These are phyloP conservation scores for Rutilus rutilus DNA, from an alignment of 2,113 vertebrate genomes.

Conservation along the genomic window DNA sequence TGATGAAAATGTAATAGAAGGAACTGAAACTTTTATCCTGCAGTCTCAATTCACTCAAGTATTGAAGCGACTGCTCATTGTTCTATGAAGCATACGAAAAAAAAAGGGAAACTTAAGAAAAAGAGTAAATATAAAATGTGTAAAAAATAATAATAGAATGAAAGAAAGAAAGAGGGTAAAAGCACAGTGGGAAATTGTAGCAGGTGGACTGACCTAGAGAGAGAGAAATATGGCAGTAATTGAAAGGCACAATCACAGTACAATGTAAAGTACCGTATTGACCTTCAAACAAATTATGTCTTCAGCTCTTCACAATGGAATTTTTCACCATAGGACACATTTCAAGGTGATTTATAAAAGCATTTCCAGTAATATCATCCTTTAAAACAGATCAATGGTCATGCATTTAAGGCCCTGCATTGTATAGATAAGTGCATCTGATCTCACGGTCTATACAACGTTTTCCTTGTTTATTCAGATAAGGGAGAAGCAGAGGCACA, in stretches of 20 bases:
- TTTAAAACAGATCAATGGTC: background rate
- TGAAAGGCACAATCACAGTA: background rate
- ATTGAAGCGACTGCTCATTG: background rate
- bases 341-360: background rate
- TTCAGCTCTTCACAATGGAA: background rate
- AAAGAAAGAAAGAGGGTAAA: background rate
- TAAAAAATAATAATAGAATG: background rate
- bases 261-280: background rate
- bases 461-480: constrained; percentile 32
- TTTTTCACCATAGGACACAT: background rate
- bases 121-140: background rate
- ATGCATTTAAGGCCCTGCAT: background rate
- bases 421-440: constrained; percentile 3
- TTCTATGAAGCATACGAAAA: background rate
- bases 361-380: background rate
- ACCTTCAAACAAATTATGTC: background rate
- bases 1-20: background rate
- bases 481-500: background rate
- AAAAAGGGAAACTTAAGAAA: background rate
- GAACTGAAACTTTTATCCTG: background rate
- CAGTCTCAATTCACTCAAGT: background rate
- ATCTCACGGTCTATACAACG: background rate
- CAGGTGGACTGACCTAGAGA: constrained; percentile 2
- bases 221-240: background rate
- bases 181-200: background rate